These are phyloP conservation scores for Tretioscincus oriximinensis DNA, from an alignment of 2,113 vertebrate genomes.

Conservation along the genomic window DNA sequence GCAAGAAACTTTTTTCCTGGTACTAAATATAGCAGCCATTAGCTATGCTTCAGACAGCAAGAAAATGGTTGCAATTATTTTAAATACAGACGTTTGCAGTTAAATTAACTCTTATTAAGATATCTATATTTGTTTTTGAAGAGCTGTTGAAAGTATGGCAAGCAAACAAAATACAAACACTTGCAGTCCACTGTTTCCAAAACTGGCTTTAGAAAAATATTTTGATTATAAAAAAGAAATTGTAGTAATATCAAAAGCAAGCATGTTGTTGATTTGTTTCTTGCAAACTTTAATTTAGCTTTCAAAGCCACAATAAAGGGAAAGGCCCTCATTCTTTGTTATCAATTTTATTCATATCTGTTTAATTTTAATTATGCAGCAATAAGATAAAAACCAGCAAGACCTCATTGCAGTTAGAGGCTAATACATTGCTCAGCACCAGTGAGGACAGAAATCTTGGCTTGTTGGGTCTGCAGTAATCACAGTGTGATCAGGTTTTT, in stretches of 20 bases:
- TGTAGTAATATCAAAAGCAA: background rate
- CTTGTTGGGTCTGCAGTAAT: slow-evolving; percentile 8
- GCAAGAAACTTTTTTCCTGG: background rate
- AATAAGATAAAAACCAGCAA: background rate
- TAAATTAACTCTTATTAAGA: background rate
- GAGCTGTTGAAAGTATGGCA: slow-evolving; percentile 18
- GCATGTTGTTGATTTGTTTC: background rate
- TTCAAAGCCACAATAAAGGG: background rate
- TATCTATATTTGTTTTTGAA: background rate
- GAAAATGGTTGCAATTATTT: background rate
- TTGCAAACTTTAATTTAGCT: background rate
- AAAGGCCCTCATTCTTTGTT: background rate
- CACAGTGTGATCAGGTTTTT: background rate
- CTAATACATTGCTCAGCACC: background rate
- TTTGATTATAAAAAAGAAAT: slow-evolving; percentile 47
- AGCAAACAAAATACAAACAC: slow-evolving; percentile 16
- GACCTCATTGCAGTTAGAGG: background rate
- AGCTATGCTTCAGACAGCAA: background rate
- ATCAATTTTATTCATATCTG: background rate
- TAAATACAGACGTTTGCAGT: background rate
- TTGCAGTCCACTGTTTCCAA: slow-evolving; percentile 12
- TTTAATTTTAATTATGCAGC: slow-evolving; percentile 4
- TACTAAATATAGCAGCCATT: fast-evolving
- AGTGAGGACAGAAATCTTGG: background rate
- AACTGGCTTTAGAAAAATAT: slow-evolving; percentile 58